Conservation (phyloP, 2,113 vertebrate genomes). For the Copsychus sechellarum region DNA sequence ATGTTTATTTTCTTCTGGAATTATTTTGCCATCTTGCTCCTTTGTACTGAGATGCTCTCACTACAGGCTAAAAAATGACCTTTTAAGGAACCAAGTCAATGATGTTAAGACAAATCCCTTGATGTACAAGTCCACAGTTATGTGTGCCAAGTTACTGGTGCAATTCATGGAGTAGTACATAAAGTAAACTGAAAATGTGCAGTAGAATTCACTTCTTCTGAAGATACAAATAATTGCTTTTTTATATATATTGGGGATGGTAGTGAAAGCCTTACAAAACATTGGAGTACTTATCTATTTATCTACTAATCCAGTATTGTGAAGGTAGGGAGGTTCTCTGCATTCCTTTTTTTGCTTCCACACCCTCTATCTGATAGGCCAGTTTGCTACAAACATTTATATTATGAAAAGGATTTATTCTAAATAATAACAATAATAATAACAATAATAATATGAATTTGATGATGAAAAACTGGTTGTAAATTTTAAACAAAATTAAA, state of each 20-base stretch:
- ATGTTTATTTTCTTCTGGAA: background rate
- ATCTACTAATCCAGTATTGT: background rate
- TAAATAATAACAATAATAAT: background rate
- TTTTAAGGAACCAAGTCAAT: background rate
- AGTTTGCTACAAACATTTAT: background rate
- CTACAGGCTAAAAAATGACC: background rate
- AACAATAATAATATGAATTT: background rate
- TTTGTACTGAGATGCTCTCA: background rate
- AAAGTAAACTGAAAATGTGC: background rate
- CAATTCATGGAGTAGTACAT: background rate
- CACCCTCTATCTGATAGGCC: background rate
- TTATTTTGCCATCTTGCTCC: background rate
- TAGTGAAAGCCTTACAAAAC: background rate
- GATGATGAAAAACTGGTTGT: background rate
- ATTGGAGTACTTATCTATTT: background rate
- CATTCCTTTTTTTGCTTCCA: background rate
- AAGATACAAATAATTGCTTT: background rate
- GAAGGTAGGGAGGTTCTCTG: background rate
- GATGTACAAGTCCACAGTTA: background rate
- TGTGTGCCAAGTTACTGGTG: background rate
- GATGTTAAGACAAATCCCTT: background rate
- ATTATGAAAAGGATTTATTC: background rate
- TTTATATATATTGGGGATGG: background rate
- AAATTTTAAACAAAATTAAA: background rate
- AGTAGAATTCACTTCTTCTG: background rate